Percentiles rank a stretch among this genome's conserved stretches.
phyloP scores from a whole-genome alignment of 2,113 vertebrate species.

The Pterocles gutturalis region DNA sequence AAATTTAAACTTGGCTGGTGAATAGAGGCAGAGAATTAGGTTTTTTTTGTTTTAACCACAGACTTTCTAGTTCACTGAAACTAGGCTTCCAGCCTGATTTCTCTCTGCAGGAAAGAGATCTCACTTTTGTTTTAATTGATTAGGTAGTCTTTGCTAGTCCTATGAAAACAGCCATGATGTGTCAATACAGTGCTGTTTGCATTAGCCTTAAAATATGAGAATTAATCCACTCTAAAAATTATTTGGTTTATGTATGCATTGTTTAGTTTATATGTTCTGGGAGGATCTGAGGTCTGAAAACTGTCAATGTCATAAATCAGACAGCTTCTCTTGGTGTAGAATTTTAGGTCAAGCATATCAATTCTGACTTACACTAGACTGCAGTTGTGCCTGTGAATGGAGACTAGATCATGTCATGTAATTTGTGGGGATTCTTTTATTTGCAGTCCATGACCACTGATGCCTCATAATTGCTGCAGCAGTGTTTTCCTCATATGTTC shows the following conservation, averaged over 20 bases:
- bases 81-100: neutral
- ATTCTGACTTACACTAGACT: neutral
- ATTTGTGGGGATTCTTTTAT: neutral
- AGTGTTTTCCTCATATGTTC: neutral
- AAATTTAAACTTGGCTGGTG: neutral
- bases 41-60: neutral
- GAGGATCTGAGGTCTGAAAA: neutral
- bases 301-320: neutral
- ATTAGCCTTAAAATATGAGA: neutral
- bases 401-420: neutral
- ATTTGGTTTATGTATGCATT: neutral
- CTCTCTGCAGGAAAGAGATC: neutral
- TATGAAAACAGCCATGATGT: neutral
- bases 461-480: neutral
- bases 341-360: neutral
- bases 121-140: neutral
- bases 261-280: neutral
- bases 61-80: neutral
- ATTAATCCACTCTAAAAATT: neutral
- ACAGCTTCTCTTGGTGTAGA: neutral
- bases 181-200: neutral
- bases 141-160: neutral
- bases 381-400: neutral
- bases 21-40: neutral
- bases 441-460: neutral